Evolutionary conservation across 1,140 invertebrate genomes (phyloP).

Genomic region (Heterodera schachtii): DNA sequence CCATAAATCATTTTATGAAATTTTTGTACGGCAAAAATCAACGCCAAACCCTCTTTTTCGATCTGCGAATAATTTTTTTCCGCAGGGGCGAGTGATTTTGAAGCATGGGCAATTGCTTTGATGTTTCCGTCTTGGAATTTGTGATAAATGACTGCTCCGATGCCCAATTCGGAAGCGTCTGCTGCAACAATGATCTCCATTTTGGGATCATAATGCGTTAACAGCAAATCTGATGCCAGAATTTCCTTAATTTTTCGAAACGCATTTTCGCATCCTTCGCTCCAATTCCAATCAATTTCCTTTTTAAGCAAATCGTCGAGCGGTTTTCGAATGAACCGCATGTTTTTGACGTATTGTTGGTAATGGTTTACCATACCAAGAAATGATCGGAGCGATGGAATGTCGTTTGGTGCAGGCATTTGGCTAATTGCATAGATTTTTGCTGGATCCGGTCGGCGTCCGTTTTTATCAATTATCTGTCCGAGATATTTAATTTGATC

Average conservation of each 20-base stretch:
- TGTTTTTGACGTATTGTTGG: too few relatives aligned
- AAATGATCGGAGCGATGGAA: slow-evolving; percentile 5
- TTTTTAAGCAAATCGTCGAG: slow-evolving; percentile 28
- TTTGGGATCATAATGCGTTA: slow-evolving; percentile 66
- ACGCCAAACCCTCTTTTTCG: not conserved
- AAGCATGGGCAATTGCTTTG: slow-evolving; percentile 66
- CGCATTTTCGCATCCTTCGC: slow-evolving; percentile 20
- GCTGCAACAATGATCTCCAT: slow-evolving; percentile 66
- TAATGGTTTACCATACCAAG: slow-evolving; percentile 33
- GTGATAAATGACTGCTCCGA: slow-evolving; percentile 69
- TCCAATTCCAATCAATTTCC: slow-evolving; percentile 40
- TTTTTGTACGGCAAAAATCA: too few relatives aligned
- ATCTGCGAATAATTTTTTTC: slow-evolving; percentile 58
- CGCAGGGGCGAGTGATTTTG: slow-evolving; percentile 1
- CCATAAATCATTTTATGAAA: slow-evolving; percentile 69
- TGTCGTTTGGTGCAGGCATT: slow-evolving; percentile 2
- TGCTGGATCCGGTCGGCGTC: slow-evolving; percentile 8
- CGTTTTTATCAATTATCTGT: not conserved
- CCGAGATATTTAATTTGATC: slow-evolving; percentile 67
- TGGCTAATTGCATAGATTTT: not conserved
- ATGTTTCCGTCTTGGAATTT: slow-evolving; percentile 64
- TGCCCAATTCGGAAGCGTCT: slow-evolving; percentile 68
- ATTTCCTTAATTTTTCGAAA: slow-evolving; percentile 59
- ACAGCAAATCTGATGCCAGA: slow-evolving; percentile 51
- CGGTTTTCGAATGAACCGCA: slow-evolving; percentile 17